phyloP scores from a whole-genome alignment of 2,888 invertebrate species.

The Cephus runcator region DNA sequence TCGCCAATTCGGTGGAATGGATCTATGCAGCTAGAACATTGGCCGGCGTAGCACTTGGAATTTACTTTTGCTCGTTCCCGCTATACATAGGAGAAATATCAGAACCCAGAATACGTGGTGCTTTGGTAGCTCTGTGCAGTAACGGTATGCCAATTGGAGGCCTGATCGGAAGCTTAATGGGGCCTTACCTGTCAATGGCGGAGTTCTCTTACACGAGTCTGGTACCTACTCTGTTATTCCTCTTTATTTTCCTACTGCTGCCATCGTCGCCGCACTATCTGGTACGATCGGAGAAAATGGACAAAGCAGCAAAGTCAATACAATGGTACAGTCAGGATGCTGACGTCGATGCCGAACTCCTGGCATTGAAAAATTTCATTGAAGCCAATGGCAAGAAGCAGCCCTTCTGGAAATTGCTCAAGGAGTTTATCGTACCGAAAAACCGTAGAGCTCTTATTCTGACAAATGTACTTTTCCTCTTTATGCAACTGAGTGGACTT shows the following conservation, averaged over 20 bases:
- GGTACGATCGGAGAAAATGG: slow-evolving; percentile 28
- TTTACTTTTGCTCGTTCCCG: slow-evolving; percentile 46
- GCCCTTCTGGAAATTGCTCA: slow-evolving; percentile 25
- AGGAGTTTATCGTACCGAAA: slow-evolving; percentile 23
- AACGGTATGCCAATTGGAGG: slow-evolving; percentile 50
- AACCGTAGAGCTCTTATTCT: slow-evolving; percentile 35
- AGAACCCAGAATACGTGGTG: slow-evolving; percentile 50
- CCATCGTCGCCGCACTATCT: slow-evolving; percentile 55
- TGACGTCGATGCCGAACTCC: slow-evolving; percentile 43
- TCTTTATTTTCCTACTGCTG: slow-evolving; percentile 41
- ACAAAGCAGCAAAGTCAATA: slow-evolving; percentile 44
- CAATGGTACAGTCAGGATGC: slow-evolving; percentile 47
- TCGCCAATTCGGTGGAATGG: slow-evolving; percentile 37
- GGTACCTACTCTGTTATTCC: slow-evolving; percentile 37
- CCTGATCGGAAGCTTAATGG: slow-evolving; percentile 50
- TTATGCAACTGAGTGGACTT: slow-evolving; percentile 47
- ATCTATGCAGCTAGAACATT: slow-evolving; percentile 36
- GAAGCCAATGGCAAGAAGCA: slow-evolving; percentile 25
- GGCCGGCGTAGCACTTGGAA: slow-evolving; percentile 45
- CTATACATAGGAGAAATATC: slow-evolving; percentile 53
- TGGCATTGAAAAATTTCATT: slow-evolving; percentile 41
- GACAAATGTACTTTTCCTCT: slow-evolving; percentile 35
- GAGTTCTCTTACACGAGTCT: slow-evolving; percentile 46
- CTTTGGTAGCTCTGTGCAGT: slow-evolving; percentile 45
- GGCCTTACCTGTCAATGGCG: slow-evolving; percentile 45